Conservation (phyloP, 2,113 vertebrate species). For the Anguilla japonica region DNA sequence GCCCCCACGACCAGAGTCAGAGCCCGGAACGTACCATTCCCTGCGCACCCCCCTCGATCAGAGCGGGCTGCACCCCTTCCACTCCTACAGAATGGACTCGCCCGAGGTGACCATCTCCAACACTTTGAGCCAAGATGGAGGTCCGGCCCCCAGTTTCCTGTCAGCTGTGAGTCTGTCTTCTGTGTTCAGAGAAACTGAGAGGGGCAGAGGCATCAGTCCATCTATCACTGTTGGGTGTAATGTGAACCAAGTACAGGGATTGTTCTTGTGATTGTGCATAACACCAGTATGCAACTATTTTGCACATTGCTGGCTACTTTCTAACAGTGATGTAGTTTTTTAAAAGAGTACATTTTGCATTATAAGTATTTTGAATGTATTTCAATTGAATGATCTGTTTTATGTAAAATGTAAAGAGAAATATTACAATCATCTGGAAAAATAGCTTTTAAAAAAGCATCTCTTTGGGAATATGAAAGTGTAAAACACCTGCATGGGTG, state of each 20-base stretch:
- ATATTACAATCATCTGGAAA: background rate
- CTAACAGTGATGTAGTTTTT: background rate
- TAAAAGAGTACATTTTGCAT: background rate
- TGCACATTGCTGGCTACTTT: too few relatives aligned
- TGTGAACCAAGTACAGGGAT: background rate
- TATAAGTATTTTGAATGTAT: background rate
- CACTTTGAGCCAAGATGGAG: conserved; percentile 82
- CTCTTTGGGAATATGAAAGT: too few relatives aligned
- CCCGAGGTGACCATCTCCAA: conserved; percentile 83
- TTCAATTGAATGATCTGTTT: background rate
- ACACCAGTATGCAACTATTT: too few relatives aligned
- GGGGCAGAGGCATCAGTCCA: background rate
- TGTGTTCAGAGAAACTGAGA: background rate
- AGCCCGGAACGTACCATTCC: conserved; percentile 79
- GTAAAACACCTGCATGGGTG: background rate
- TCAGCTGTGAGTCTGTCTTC: background rate
- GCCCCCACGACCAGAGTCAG: conserved; percentile 80
- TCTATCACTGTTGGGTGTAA: background rate
- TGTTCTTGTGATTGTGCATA: background rate
- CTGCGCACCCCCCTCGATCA: conserved; percentile 81
- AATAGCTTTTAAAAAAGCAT: too few relatives aligned
- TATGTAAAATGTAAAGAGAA: background rate
- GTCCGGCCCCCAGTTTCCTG: conserved; percentile 72
- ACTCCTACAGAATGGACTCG: conserved; percentile 87
- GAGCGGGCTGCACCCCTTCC: conserved; percentile 83